Percentiles rank a stretch among this genome's conserved stretches.
phyloP scores from a whole-genome alignment of 92 coral and sea anemone species.

The Desmophyllum pertusum region DNA sequence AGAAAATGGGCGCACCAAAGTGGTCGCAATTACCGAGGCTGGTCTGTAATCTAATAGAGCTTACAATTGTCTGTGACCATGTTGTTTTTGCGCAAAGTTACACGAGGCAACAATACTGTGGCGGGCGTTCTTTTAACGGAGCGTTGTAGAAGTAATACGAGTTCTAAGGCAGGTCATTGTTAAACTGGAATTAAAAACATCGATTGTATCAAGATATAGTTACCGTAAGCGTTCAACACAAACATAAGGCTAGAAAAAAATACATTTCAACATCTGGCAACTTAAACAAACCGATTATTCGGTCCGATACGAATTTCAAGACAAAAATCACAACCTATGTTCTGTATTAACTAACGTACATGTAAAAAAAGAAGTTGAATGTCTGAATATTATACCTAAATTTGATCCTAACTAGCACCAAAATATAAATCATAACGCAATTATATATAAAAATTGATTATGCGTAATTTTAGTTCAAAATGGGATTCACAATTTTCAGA shows the following conservation, averaged over 20 bases:
- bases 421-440: slow-evolving; percentile 3
- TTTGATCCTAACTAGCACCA: neutral
- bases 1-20: slow-evolving; percentile 45
- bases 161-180: slow-evolving; percentile 15
- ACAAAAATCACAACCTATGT: neutral
- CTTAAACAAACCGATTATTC: neutral
- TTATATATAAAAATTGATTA: neutral
- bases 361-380: neutral
- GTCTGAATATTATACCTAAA: neutral
- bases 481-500: neutral
- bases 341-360: neutral
- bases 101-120: slow-evolving; percentile 13
- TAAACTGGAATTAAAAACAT: slow-evolving; percentile 20
- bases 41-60: slow-evolving; percentile 36
- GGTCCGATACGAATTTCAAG: neutral
- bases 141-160: slow-evolving; percentile 3
- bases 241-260: slow-evolving; percentile 3
- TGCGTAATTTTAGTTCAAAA: neutral
- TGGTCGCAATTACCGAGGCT: slow-evolving; percentile 29
- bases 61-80: slow-evolving; percentile 49
- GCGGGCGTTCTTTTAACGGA: neutral
- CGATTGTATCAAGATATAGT: slow-evolving; percentile 15
- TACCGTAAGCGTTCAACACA: slow-evolving; percentile 8
- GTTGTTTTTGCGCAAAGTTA: slow-evolving; percentile 32
- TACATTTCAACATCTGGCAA: slow-evolving; percentile 25